A percentile compares a stretch with the other conserved stretches of the same genome.
These are phyloP conservation scores for Drosophila nr. perissopoda DNA, from an alignment of 2,888 invertebrate species.

Conservation along the genomic window DNA sequence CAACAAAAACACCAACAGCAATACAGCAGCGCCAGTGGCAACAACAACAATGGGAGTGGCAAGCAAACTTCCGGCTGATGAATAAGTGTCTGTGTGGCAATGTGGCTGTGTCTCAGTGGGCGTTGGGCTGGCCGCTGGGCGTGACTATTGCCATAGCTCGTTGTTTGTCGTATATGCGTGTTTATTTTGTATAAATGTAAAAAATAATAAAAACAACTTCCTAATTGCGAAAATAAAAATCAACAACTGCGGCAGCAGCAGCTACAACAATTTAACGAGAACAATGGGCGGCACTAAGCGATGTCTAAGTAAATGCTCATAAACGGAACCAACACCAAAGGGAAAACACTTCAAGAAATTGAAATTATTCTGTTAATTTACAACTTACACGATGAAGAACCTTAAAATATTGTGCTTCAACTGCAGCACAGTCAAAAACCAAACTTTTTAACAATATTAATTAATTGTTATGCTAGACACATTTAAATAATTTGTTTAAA, in stretches of 20 bases:
- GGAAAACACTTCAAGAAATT: neutral
- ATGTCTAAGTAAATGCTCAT: neutral
- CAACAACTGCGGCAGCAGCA: constrained; percentile 57
- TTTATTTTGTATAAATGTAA: constrained; percentile 67
- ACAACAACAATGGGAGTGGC: constrained; percentile 55
- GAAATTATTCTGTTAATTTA: neutral
- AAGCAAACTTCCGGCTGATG: constrained; percentile 78
- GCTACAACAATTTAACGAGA: constrained; percentile 21
- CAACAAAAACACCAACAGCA: constrained; percentile 32
- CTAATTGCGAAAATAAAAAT: constrained; percentile 78
- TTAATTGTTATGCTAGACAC: neutral
- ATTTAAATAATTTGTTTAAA: neutral
- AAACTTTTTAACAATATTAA: neutral
- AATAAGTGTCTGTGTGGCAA: constrained; percentile 73
- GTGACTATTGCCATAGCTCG: constrained; percentile 49
- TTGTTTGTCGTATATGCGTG: constrained; percentile 35
- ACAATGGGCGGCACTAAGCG: constrained; percentile 47
- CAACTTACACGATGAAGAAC: neutral
- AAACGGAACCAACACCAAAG: neutral
- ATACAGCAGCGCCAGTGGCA: constrained; percentile 29
- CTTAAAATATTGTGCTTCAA: neutral
- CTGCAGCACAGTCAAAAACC: neutral
- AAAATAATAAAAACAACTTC: constrained; percentile 77
- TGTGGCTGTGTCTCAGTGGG: constrained; percentile 36
- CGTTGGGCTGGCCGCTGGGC: constrained; percentile 42